Conservation (phyloP, 2,888 invertebrate genomes). For the Allygus modestus region DNA sequence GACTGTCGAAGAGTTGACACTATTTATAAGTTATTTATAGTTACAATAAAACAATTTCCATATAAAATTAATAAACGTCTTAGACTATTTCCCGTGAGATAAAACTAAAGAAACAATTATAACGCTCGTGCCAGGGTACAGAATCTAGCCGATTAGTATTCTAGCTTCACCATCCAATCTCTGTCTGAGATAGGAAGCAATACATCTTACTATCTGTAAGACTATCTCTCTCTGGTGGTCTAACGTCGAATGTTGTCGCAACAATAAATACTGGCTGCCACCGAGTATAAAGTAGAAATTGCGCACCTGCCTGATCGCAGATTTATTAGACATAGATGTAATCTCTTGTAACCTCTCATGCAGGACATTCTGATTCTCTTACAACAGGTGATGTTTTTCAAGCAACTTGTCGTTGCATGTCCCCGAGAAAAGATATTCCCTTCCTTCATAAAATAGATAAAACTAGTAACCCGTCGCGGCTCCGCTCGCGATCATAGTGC, state of each 20-base stretch:
- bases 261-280: slow-evolving; percentile 44
- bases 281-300: slow-evolving; percentile 47
- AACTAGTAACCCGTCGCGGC: no score
- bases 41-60: no score
- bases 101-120: no score
- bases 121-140: no score
- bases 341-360: slow-evolving; percentile 2
- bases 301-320: slow-evolving; percentile 26
- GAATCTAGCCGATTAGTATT: no score
- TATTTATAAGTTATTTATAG: no score
- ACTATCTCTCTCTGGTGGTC: slow-evolving; percentile 23
- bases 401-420: neutral
- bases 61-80: no score
- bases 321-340: slow-evolving; percentile 22
- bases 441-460: no score
- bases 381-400: neutral
- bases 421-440: no score
- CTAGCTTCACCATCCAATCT: neutral
- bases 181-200: slow-evolving; percentile 4
- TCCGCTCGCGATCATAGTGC: no score
- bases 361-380: neutral
- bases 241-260: slow-evolving; percentile 9
- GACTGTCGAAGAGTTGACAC: no score
- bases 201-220: slow-evolving; percentile 9
- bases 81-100: no score